Percentiles rank a stretch among this genome's conserved stretches.
These are phyloP conservation scores for Drosophila watanabei DNA, from an alignment of 1,140 invertebrate genomes.

Conservation along the genomic window DNA sequence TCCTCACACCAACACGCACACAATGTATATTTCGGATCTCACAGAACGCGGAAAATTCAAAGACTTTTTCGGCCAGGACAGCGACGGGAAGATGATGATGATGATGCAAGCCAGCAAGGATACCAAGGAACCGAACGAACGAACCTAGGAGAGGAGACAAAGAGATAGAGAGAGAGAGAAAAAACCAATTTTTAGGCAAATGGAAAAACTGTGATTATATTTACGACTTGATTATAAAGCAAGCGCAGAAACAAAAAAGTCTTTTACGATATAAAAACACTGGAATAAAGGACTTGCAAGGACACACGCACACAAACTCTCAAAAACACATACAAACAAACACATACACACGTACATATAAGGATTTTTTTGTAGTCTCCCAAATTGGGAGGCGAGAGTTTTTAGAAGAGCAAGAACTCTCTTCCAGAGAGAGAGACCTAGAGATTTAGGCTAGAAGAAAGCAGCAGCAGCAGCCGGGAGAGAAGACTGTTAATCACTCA, in stretches of 20 bases:
- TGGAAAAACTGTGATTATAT: conserved; percentile 85
- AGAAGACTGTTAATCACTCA: conserved; percentile 69
- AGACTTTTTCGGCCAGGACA: conserved; percentile 59
- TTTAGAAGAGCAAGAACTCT: conserved; percentile 5
- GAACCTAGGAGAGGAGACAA: conserved; percentile 26
- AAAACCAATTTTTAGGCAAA: conserved; percentile 80
- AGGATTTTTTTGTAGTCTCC: conserved; percentile 47
- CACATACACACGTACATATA: conserved; percentile 19
- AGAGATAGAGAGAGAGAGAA: conserved; percentile 15
- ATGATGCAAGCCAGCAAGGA: conserved; percentile 19
- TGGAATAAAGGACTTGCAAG: conserved; percentile 18
- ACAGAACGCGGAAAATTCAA: conserved; percentile 61
- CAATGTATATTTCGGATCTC: conserved; percentile 58
- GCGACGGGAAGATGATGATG: conserved; percentile 21
- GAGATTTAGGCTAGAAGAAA: conserved; percentile 41
- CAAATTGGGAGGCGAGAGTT: conserved; percentile 34
- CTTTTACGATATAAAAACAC: conserved; percentile 50
- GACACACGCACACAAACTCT: neutral
- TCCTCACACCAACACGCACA: conserved; percentile 3
- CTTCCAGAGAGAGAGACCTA: neutral
- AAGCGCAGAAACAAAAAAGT: conserved; percentile 59
- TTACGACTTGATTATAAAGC: conserved; percentile 81
- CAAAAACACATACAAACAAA: neutral
- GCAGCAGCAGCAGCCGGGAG: conserved; percentile 60
- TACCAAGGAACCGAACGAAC: conserved; percentile 23